These are phyloP conservation scores for Collichthys lucidus DNA, from an alignment of 2,113 vertebrate genomes.

Conservation along the genomic window DNA sequence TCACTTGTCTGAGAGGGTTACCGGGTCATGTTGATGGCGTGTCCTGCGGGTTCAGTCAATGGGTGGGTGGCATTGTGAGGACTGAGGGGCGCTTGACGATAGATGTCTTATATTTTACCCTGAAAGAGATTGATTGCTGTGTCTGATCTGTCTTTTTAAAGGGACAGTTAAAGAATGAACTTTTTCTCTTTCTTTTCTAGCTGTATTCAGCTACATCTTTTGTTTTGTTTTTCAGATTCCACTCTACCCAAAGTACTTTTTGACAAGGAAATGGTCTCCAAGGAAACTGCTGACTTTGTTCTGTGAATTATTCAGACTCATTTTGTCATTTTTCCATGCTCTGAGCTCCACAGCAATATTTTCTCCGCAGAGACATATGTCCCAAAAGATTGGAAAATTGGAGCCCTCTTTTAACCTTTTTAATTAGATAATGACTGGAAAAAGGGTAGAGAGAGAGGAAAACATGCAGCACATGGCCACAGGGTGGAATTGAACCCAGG, in stretches of 20 bases:
- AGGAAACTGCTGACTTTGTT: neutral
- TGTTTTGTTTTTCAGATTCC: neutral
- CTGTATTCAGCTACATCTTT: neutral
- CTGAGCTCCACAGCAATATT: neutral
- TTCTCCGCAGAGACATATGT: neutral
- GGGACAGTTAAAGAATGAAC: neutral
- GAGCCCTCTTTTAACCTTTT: too few species aligned
- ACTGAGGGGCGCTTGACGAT: neutral
- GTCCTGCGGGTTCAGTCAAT: slow-evolving; percentile 24
- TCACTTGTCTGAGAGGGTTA: slow-evolving; percentile 31
- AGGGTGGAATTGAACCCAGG: too few species aligned
- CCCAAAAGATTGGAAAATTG: neutral
- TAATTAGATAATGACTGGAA: too few species aligned
- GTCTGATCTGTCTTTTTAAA: neutral
- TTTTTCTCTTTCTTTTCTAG: neutral
- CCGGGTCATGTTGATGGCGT: slow-evolving; percentile 39
- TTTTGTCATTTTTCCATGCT: neutral
- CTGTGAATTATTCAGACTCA: neutral
- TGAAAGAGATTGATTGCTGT: neutral
- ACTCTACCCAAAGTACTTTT: too few species aligned
- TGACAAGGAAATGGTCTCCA: neutral
- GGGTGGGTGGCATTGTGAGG: slow-evolving; percentile 24
- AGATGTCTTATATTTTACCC: slow-evolving; percentile 37
- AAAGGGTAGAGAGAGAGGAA: too few species aligned
- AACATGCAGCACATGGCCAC: too few species aligned